Evolutionary conservation across 2,113 vertebrate species (phyloP), one percentile per base, ranked within the genome.

Genomic region (Nesoenas mayeri): DNA sequence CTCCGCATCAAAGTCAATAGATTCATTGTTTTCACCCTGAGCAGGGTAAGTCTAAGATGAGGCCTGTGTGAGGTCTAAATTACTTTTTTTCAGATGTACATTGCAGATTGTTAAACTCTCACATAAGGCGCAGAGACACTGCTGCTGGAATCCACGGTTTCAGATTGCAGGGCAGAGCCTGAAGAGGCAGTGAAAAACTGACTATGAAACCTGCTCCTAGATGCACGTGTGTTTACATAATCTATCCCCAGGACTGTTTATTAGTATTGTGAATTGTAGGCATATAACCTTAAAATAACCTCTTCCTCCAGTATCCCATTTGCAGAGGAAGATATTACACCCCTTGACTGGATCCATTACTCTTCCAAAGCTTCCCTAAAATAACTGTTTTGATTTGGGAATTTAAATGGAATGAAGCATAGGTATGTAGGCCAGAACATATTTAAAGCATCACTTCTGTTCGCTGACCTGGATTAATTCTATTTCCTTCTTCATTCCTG

Each of bases 381-480:
- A 71, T 26, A 70, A 93, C 56, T 86, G 70, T 9, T 89, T 93
- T 85, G 56, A 66, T 61, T 73, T 67, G 62, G 72, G 53, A 91
- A 74, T 91, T 87, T 47, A 94, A 95, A 81, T 26, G 44, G 56
- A 66, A 94, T 50, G 61, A 82, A 79, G 51, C 36, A 10, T 50
- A 51, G 0, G 0, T 26, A 40, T 13, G 16, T 64, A n/a, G 44
- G 28, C 26, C 85, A 48, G 79, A 64, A 62, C 48, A 51, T 84
- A 89, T 89, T 95, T 96, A 95, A 94, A 88, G 62, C 87, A 96
- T 72, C 66, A 20, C 79, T 96, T 93, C 88, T 94, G 74, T 88
- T 94, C 53, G 44, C 91, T 75, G 66, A 83, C 72, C 40, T 82
- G 58, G 60, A 91, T 86, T 85, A 65, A 72, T 92, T 91, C 90